A percentile compares a stretch with the other conserved stretches of the same genome.
Evolutionary conservation across 1,140 invertebrate species (phyloP).

Genomic region (Bombus sibiricus): DNA sequence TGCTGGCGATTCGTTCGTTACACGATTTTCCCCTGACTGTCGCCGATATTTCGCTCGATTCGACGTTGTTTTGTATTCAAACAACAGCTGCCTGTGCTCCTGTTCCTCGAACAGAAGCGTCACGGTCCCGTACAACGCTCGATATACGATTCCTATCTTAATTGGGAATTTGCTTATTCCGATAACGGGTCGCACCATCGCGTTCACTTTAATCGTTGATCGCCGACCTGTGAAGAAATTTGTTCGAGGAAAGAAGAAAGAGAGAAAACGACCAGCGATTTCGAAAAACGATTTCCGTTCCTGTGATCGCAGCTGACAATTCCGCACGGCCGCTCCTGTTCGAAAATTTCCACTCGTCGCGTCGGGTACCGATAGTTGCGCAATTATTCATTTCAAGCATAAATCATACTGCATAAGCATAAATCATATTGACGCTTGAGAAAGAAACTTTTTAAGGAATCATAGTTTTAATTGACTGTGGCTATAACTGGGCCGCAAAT

Average conservation of each 20-base stretch:
- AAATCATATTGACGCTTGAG: not conserved
- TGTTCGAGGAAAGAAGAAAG: not conserved
- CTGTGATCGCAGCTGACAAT: not conserved
- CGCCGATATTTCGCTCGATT: slow-evolving; percentile 15
- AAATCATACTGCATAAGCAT: not conserved
- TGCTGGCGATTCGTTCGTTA: slow-evolving; percentile 21
- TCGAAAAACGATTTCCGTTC: not conserved
- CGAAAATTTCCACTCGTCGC: not conserved
- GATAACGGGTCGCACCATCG: slow-evolving; percentile 9
- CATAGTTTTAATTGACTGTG: no score
- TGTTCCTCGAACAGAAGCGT: slow-evolving; percentile 7
- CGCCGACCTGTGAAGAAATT: slow-evolving; percentile 6
- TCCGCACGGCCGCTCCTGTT: not conserved
- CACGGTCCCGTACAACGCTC: not conserved
- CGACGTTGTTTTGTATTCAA: slow-evolving; percentile 19
- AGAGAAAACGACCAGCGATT: not conserved
- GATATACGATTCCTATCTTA: slow-evolving; percentile 31
- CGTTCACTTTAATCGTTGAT: not conserved
- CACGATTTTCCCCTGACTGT: slow-evolving; percentile 6
- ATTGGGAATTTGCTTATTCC: slow-evolving; percentile 40
- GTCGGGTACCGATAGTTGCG: not conserved
- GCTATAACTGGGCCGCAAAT: no score
- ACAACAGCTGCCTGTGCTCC: slow-evolving; percentile 33
- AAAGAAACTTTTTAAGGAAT: not conserved
- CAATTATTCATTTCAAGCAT: not conserved